phyloP scores from a whole-genome alignment of 2,113 vertebrate genomes.

The Tychaedon coryphoeus region DNA sequence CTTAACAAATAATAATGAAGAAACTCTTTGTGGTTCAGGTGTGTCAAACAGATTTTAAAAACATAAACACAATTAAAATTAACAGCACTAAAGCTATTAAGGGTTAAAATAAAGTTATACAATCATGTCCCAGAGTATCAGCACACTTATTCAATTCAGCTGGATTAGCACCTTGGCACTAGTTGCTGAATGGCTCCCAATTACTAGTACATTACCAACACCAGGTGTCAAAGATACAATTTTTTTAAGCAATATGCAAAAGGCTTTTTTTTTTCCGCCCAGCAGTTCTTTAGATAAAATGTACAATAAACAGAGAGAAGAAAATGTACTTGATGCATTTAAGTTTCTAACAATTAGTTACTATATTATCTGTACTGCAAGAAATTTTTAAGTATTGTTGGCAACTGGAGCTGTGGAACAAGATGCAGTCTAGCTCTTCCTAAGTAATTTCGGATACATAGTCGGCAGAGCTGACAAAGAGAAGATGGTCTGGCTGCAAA shows the following conservation, averaged over 20 bases:
- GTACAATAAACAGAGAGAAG: neutral
- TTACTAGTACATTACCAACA: neutral
- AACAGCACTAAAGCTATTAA: slow-evolving; percentile 20
- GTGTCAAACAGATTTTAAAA: neutral
- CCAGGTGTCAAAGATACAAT: neutral
- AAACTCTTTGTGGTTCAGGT: neutral
- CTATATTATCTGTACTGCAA: slow-evolving; percentile 85
- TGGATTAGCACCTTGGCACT: slow-evolving; percentile 17
- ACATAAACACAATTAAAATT: slow-evolving; percentile 14
- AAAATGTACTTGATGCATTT: neutral
- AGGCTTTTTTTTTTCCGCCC: slow-evolving; percentile 17
- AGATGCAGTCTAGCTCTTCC: slow-evolving; percentile 85
- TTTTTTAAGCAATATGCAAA: slow-evolving; percentile 16
- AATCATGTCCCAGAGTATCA: neutral
- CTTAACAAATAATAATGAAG: slow-evolving; percentile 32
- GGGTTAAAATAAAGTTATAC: slow-evolving; percentile 10
- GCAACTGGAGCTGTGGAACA: slow-evolving; percentile 86
- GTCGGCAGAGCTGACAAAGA: slow-evolving; percentile 87
- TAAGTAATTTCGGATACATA: slow-evolving; percentile 83
- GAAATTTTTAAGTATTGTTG: slow-evolving; percentile 84
- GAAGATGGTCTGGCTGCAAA: slow-evolving; percentile 83
- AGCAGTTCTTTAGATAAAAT: slow-evolving; percentile 23
- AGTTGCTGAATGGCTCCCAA: slow-evolving; percentile 29
- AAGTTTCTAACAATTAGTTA: neutral
- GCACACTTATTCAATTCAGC: neutral